Conservation (phyloP, 2,113 vertebrate genomes). For the Callopanchax toddi region DNA sequence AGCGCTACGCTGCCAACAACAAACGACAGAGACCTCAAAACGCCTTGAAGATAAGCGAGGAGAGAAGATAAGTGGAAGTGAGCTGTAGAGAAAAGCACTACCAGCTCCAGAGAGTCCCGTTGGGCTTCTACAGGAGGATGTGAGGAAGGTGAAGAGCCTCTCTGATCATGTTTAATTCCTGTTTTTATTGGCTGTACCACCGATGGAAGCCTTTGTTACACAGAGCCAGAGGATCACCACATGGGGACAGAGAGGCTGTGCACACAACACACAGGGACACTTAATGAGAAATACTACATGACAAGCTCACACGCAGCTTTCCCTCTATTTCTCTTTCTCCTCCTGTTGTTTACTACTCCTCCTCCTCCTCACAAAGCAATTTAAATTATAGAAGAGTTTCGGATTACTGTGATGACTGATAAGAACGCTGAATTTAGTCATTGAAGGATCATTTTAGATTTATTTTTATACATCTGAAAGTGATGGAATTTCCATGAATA, state of each 20-base stretch:
- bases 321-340: background rate
- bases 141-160: slow-evolving; percentile 42
- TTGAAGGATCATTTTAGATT: no score
- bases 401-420: background rate
- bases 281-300: slow-evolving; percentile 48
- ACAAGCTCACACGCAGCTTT: slow-evolving; percentile 21
- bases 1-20: slow-evolving; percentile 19
- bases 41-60: no score
- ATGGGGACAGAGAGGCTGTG: slow-evolving; percentile 34
- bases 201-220: slow-evolving; percentile 49
- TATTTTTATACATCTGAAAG: no score
- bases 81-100: background rate
- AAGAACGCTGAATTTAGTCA: background rate
- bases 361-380: slow-evolving; percentile 1
- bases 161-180: slow-evolving; percentile 56
- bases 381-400: slow-evolving; percentile 13
- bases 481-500: no score
- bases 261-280: slow-evolving; percentile 46
- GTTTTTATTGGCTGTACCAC: slow-evolving; percentile 47
- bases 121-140: slow-evolving; percentile 7
- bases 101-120: background rate
- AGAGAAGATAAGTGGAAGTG: slow-evolving; percentile 30
- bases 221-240: slow-evolving; percentile 30
- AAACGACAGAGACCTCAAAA: background rate
- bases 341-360: slow-evolving; percentile 7